Evolutionary conservation across 2,113 vertebrate genomes (phyloP).

Genomic region (Scophthalmus maximus): DNA sequence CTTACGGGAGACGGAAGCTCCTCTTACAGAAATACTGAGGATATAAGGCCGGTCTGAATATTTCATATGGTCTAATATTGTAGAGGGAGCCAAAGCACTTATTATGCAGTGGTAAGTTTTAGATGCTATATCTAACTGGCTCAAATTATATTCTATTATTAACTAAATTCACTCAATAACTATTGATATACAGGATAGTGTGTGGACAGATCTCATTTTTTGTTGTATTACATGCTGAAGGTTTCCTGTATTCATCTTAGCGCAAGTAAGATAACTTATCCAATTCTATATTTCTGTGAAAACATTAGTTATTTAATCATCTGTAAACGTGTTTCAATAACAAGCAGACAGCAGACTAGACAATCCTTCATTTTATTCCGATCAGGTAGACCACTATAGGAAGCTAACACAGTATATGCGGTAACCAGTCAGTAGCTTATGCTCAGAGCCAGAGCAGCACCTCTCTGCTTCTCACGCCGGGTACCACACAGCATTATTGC

Average conservation of each 20-base stretch:
- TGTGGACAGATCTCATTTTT: no score
- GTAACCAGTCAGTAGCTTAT: conserved; percentile 60
- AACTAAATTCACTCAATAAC: background rate
- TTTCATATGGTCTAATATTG: no score
- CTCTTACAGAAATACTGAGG: no score
- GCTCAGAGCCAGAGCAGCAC: conserved; percentile 23
- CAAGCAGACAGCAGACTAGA: conserved; percentile 34
- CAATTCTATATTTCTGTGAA: background rate
- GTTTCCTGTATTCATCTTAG: background rate
- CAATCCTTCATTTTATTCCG: conserved; percentile 74
- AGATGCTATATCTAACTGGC: no score
- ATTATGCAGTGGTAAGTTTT: no score
- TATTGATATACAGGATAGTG: background rate
- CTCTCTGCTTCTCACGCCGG: conserved; percentile 27
- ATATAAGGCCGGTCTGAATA: no score
- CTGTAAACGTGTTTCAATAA: conserved; percentile 9
- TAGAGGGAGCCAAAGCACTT: no score
- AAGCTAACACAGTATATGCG: conserved; percentile 77
- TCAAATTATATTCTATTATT: background rate
- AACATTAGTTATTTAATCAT: background rate
- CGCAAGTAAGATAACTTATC: no score
- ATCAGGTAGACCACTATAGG: conserved; percentile 63
- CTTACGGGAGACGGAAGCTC: no score
- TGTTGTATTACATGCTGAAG: background rate
- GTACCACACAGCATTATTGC: conserved; percentile 70